Evolutionary conservation across 2,797 vertebrate species (phyloP), one percentile per base, ranked within the genome.

Genomic region (Poliocrania exsul): DNA sequence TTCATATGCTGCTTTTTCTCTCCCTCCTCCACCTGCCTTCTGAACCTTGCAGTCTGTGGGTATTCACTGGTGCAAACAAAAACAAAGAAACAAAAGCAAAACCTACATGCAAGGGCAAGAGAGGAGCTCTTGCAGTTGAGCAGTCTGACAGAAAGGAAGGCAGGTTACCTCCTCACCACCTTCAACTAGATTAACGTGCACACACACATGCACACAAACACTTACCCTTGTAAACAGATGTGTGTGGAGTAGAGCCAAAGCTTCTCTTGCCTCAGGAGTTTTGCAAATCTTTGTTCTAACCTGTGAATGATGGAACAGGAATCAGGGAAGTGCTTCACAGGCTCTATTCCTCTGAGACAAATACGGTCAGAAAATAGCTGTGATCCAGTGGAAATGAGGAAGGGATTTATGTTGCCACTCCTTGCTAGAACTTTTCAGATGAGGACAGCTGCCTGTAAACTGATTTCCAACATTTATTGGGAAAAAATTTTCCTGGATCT

Each of bases 1-100:
- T 96, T 84, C 91, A 84, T 84, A 77, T 77, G 66, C 53, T 79
- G 28, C 46, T 81, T 85, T 87, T 57, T 54, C 29, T 26, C 28
- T 44, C 13, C 19, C 37, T 25, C 7, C 38, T 53, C 69, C 61
- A 56, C 51, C 56, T 49, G 29, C 29, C 42, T 87, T 62, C 81
- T 83, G 77, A 95, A 90, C 73, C 25, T 75, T 84, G 40, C 19
- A 62, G 47, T 65, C 42, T 83, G 58, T 47, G 67, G 23, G 38
- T 77, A 54, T 67, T 92, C 88, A 72, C 37, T 33, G 37, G 26
- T 6, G 37, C 56, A 95, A 92, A 75, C 24, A 73, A 70, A 79
- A n/a, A 6, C 38, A 77, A 40, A n/a, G 31, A 54, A 84, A 71
- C 19, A 80, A 73, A 85, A 89, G 18, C 26, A 93, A 81, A 93